A percentile compares a stretch with the other conserved stretches of the same genome.
Conservation (phyloP, 2,113 vertebrate genomes). For the Microtus richardsoni region DNA sequence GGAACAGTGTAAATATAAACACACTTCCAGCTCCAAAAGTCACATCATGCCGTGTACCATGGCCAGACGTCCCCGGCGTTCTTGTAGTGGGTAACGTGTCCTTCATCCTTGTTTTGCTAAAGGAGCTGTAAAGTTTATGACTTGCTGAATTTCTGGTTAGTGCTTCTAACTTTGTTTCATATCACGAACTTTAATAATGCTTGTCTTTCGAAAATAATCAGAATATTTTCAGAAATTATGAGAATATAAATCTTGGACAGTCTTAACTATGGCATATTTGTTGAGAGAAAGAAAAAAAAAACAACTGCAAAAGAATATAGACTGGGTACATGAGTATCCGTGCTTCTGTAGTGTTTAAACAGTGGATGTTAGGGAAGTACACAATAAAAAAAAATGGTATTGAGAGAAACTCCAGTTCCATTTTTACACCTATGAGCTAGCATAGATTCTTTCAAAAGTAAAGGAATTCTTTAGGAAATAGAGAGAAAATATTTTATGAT, state of each 20-base stretch:
- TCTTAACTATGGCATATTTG: neutral
- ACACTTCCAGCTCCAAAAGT: neutral
- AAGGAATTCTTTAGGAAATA: neutral
- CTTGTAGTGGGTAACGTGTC: neutral
- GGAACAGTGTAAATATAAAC: neutral
- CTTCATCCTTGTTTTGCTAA: neutral
- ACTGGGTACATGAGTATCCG: no score
- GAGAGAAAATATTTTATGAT: no score
- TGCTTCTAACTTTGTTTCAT: neutral
- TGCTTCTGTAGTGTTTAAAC: neutral
- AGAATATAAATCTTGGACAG: neutral
- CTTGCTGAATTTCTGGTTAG: neutral
- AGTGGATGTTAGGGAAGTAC: rapidly evolving
- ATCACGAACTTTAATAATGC: neutral
- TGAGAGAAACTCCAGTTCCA: neutral
- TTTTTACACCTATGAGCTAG: neutral
- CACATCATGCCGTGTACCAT: neutral
- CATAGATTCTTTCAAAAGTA: neutral
- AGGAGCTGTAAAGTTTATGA: neutral
- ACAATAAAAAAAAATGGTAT: neutral
- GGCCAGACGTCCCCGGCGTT: neutral
- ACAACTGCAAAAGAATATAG: neutral
- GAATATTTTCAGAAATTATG: neutral
- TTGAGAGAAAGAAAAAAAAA: neutral
- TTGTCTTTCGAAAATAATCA: neutral